Conservation (phyloP, 2,113 vertebrate genomes). For the Phrynosoma platyrhinos region DNA sequence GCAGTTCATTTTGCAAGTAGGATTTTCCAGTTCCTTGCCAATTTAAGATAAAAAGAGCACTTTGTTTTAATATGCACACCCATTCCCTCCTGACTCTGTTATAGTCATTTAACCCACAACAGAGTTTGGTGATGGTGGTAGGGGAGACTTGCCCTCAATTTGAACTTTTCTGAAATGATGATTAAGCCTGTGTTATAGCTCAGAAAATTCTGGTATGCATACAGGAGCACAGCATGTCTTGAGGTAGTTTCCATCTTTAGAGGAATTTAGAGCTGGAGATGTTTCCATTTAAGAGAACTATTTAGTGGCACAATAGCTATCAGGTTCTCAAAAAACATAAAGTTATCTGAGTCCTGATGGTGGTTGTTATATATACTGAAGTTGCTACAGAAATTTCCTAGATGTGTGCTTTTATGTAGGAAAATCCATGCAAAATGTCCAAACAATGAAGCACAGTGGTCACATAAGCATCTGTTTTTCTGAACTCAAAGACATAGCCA, state of each 20-base stretch:
- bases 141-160: background rate
- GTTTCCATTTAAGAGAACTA: slow-evolving; percentile 47
- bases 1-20: background rate
- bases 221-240: background rate
- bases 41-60: background rate
- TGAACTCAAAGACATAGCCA: no score
- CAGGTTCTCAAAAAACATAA: slow-evolving; percentile 16
- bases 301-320: slow-evolving; percentile 20
- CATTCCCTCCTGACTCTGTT: background rate
- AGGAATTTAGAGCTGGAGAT: slow-evolving; percentile 12
- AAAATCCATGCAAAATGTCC: background rate
- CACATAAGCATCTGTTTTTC: background rate
- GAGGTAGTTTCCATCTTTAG: slow-evolving; percentile 33
- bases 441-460: background rate
- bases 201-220: slow-evolving; percentile 36
- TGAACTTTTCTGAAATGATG: background rate
- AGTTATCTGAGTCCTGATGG: background rate
- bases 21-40: background rate
- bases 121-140: background rate
- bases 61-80: background rate
- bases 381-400: background rate
- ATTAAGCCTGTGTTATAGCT: background rate
- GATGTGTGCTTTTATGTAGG: background rate
- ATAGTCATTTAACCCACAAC: background rate
- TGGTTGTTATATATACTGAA: background rate